phyloP scores from a whole-genome alignment of 2,888 invertebrate species.

The Epiblema foenella region DNA sequence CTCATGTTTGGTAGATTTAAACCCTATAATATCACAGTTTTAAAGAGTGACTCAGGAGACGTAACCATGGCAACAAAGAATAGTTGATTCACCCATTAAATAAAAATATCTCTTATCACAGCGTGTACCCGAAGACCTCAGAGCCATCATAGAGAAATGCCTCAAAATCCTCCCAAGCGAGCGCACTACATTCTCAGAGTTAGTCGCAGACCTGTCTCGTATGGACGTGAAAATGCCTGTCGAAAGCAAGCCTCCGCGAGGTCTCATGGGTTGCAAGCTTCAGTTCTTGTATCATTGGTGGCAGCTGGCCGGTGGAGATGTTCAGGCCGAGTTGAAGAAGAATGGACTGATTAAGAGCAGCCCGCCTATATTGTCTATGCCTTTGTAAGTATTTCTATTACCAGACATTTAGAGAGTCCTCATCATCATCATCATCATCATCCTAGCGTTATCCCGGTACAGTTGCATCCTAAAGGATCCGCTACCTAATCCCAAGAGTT shows the following conservation, averaged over 20 bases:
- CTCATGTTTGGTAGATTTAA: too few species aligned
- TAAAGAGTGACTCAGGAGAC: too few species aligned
- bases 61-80: too few species aligned
- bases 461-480: too few species aligned
- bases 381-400: constrained; percentile 83
- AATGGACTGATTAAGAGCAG: constrained; percentile 95
- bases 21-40: too few species aligned
- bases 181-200: constrained; percentile 82
- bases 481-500: too few species aligned
- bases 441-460: too few species aligned
- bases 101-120: constrained; percentile 59
- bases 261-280: constrained; percentile 85
- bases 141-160: constrained; percentile 88
- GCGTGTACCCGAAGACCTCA: constrained; percentile 85
- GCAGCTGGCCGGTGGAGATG: constrained; percentile 98
- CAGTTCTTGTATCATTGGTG: constrained; percentile 97
- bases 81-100: too few species aligned
- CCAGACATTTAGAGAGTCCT: not conserved
- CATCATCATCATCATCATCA: too few species aligned
- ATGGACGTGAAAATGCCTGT: constrained; percentile 70
- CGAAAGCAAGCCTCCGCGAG: constrained; percentile 72
- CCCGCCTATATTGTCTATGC: constrained; percentile 92
- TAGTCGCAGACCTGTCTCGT: constrained; percentile 78
- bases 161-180: constrained; percentile 87
- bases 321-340: constrained; percentile 94